Percentiles rank a stretch among this genome's conserved stretches.
Conservation (phyloP, 1,140 invertebrate genomes). For the Rhopalosiphum maidis region DNA sequence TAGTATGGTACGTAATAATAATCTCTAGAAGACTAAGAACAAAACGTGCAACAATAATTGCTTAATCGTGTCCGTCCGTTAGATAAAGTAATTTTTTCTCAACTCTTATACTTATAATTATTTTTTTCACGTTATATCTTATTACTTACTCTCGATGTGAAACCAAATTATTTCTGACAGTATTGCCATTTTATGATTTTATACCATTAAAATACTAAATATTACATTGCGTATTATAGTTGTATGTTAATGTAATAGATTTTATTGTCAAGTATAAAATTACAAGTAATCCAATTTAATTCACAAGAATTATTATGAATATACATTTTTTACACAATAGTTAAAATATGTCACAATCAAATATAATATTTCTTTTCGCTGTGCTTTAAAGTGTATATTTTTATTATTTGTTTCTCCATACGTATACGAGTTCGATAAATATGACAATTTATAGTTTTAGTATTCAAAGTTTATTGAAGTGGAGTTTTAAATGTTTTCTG, state of each 20-base stretch:
- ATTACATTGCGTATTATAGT: background rate
- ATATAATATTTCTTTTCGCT: background rate
- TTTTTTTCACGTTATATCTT: background rate
- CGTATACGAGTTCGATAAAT: background rate
- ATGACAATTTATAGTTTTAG: background rate
- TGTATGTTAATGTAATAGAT: background rate
- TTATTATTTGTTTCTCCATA: background rate
- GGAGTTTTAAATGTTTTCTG: background rate
- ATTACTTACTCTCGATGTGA: background rate
- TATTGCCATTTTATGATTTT: background rate
- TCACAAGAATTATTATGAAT: background rate
- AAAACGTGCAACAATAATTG: background rate
- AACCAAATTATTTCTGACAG: background rate
- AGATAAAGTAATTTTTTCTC: background rate
- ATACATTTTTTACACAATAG: background rate
- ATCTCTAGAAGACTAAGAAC: background rate
- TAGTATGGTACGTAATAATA: background rate
- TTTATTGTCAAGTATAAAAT: background rate
- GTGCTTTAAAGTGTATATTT: background rate
- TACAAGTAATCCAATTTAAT: background rate
- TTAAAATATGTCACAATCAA: background rate
- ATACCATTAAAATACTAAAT: background rate
- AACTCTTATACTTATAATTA: background rate
- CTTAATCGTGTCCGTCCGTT: background rate
- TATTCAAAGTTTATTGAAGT: background rate